These are phyloP conservation scores for Ascaphus truei DNA, from an alignment of 2,113 vertebrate genomes.

Conservation along the genomic window DNA sequence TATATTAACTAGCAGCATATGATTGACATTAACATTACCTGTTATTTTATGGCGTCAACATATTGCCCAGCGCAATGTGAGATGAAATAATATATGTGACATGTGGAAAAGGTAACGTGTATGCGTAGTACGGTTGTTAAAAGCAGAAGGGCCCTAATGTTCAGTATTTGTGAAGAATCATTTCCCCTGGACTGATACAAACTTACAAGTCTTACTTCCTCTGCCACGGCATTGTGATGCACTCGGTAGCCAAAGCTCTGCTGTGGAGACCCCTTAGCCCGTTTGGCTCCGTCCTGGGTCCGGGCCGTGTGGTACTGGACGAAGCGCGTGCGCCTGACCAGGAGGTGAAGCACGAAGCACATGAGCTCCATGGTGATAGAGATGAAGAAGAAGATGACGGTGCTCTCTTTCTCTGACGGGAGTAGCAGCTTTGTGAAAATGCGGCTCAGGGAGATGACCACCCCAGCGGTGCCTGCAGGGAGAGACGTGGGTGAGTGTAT, in stretches of 20 bases:
- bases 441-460: slow-evolving; percentile 92
- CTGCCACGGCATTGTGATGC: slow-evolving; percentile 83
- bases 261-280: slow-evolving; percentile 44
- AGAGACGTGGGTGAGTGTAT: too few species aligned
- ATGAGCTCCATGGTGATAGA: slow-evolving; percentile 89
- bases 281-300: slow-evolving; percentile 49
- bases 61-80: too few species aligned
- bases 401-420: slow-evolving; percentile 81
- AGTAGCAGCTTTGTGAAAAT: slow-evolving; percentile 97
- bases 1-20: too few species aligned
- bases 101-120: too few species aligned
- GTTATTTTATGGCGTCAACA: too few species aligned
- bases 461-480: slow-evolving; percentile 84
- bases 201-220: slow-evolving; percentile 91
- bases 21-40: too few species aligned
- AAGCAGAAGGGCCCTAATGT: too few species aligned
- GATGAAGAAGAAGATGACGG: slow-evolving; percentile 94
- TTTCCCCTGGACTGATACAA: neutral
- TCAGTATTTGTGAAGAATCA: neutral
- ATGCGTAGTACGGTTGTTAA: too few species aligned
- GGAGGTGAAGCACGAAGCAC: slow-evolving; percentile 87
- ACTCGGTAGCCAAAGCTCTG: slow-evolving; percentile 71
- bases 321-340: slow-evolving; percentile 83
- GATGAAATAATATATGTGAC: too few species aligned
- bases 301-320: slow-evolving; percentile 79